phyloP scores from a whole-genome alignment of 2,888 invertebrate species.

The Keiferia lycopersicella region DNA sequence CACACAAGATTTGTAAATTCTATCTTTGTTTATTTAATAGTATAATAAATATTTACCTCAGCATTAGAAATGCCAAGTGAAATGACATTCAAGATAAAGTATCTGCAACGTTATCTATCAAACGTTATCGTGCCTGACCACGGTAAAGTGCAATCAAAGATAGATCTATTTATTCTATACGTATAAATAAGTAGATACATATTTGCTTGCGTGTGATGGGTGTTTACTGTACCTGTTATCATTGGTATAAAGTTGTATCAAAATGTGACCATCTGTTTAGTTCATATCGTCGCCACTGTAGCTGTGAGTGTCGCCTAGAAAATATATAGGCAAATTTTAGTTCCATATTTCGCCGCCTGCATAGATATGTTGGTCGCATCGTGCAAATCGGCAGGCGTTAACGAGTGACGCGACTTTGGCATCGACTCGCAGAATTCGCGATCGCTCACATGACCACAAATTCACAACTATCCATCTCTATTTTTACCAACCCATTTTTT shows the following conservation, averaged over 20 bases:
- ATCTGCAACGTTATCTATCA: conserved; percentile 16
- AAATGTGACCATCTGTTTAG: background rate
- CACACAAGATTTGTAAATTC: background rate
- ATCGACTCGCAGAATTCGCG: conserved; percentile 52
- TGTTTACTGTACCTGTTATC: conserved; percentile 71
- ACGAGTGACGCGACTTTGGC: conserved; percentile 65
- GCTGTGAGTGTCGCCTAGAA: background rate
- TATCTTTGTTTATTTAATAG: background rate
- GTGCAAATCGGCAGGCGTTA: conserved; percentile 47
- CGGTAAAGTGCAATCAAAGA: conserved; percentile 11
- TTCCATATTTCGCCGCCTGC: background rate
- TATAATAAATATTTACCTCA: background rate
- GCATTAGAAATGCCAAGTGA: background rate
- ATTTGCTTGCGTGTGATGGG: conserved; percentile 50
- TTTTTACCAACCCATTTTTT: conserved; percentile 67
- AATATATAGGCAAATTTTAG: background rate
- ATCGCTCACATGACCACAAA: conserved; percentile 70
- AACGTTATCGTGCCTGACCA: conserved; percentile 44
- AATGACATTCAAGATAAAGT: conserved; percentile 25
- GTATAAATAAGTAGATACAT: conserved; percentile 22
- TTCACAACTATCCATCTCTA: conserved; percentile 61
- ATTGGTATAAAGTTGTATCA: conserved; percentile 28
- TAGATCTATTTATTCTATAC: background rate
- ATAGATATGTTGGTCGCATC: conserved; percentile 23
- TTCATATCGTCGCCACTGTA: background rate